A percentile compares a stretch with the other conserved stretches of the same genome.
phyloP scores from a whole-genome alignment of 2,113 vertebrate genomes.

The Willisornis vidua region DNA sequence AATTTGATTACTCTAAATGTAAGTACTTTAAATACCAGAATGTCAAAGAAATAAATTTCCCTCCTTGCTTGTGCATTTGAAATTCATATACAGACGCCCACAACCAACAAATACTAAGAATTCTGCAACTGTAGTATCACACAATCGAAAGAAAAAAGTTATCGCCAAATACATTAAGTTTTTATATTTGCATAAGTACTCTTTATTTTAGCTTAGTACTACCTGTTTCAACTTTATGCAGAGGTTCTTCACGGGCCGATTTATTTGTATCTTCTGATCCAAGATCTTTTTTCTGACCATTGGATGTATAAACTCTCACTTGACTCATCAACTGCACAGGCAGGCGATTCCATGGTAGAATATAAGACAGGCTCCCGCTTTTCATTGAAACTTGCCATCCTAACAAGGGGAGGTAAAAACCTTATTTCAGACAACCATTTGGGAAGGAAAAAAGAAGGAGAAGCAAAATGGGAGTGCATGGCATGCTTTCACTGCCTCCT shows the following conservation, averaged over 20 bases:
- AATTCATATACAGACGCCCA: neutral
- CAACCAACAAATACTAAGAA: neutral
- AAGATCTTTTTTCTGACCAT: slow-evolving; percentile 73
- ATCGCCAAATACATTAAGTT: neutral
- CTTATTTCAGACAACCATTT: neutral
- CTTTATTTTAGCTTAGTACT: neutral
- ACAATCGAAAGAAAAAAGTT: neutral
- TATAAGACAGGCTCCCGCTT: slow-evolving; percentile 70
- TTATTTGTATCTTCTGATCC: slow-evolving; percentile 46
- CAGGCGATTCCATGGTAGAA: slow-evolving; percentile 70
- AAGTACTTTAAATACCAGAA: neutral
- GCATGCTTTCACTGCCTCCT: neutral
- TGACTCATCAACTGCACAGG: slow-evolving; percentile 72
- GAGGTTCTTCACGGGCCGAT: neutral
- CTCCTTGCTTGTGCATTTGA: neutral
- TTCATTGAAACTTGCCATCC: slow-evolving; percentile 80
- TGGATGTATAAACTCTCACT: slow-evolving; percentile 85
- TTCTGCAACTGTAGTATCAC: fast-evolving
- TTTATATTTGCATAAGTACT: neutral
- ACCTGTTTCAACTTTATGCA: slow-evolving; percentile 63
- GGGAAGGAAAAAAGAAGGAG: neutral
- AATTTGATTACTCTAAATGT: neutral
- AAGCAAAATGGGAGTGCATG: neutral
- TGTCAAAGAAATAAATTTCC: neutral
- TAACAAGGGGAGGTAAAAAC: slow-evolving; percentile 37